Conservation (phyloP, 1,140 invertebrate genomes). For the Heterodera carotae region DNA sequence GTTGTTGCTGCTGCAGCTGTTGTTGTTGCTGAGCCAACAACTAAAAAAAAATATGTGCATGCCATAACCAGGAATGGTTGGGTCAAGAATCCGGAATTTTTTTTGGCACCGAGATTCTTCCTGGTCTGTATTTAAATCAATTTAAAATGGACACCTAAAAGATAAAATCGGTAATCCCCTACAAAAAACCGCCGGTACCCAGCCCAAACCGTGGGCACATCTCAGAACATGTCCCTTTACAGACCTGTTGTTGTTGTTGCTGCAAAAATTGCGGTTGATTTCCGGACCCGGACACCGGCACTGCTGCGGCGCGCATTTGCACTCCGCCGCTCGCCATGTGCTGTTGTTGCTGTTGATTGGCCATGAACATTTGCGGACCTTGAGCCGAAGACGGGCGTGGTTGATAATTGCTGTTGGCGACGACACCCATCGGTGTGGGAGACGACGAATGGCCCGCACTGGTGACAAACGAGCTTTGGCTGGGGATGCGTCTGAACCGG, state of each 20-base stretch:
- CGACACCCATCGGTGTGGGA: background rate
- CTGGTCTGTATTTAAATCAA: no score
- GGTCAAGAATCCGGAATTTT: no score
- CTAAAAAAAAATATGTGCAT: no score
- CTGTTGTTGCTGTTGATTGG: background rate
- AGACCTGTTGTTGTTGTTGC: constrained; percentile 26
- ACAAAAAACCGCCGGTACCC: no score
- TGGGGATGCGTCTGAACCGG: constrained; percentile 36
- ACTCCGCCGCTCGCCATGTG: background rate
- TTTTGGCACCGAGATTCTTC: no score
- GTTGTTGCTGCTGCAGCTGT: constrained; percentile 21
- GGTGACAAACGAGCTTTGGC: constrained; percentile 36
- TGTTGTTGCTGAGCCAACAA: constrained; percentile 29
- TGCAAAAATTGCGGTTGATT: constrained; percentile 21
- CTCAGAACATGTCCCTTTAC: no score
- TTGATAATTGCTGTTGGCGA: background rate
- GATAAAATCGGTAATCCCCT: no score
- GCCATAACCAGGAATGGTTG: no score
- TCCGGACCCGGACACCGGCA: background rate
- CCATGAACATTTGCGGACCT: constrained; percentile 16
- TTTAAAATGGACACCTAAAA: no score
- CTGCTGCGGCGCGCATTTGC: background rate
- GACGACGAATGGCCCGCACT: constrained; percentile 5
- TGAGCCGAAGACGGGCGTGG: constrained; percentile 12
- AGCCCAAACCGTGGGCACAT: no score